A percentile compares a stretch with the other conserved stretches of the same genome.
These are phyloP conservation scores for Chaenodraco wilsoni DNA, from an alignment of 2,797 vertebrate genomes.

Conservation along the genomic window DNA sequence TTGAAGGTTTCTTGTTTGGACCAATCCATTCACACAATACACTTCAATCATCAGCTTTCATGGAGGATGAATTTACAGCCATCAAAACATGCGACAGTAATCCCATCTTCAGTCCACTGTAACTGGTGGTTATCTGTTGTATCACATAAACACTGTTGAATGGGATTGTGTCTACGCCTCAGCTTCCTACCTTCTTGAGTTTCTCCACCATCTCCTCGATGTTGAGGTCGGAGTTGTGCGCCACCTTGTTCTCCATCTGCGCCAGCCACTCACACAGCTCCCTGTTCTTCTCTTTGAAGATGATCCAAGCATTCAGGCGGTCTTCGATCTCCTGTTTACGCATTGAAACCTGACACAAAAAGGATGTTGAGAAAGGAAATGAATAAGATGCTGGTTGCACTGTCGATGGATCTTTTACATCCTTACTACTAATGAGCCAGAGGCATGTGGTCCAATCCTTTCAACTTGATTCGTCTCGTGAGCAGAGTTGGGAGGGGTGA, in stretches of 20 bases:
- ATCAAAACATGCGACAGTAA: not conserved
- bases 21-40: too few species aligned
- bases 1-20: too few species aligned
- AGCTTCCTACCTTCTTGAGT: slow-evolving; percentile 89
- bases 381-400: not conserved
- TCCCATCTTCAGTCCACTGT: not conserved
- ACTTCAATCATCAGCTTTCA: not conserved
- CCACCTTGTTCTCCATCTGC: slow-evolving; percentile 94
- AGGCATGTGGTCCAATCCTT: too few species aligned
- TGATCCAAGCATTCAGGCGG: slow-evolving; percentile 91
- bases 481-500: too few species aligned
- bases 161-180: not conserved
- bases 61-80: not conserved
- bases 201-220: slow-evolving; percentile 98
- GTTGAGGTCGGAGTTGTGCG: slow-evolving; percentile 89
- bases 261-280: slow-evolving; percentile 95
- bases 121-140: too few species aligned
- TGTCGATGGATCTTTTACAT: too few species aligned
- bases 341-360: slow-evolving; percentile 85
- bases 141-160: not conserved
- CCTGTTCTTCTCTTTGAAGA: slow-evolving; percentile 95
- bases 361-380: not conserved
- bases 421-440: too few species aligned
- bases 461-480: too few species aligned
- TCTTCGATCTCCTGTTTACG: slow-evolving; percentile 93